These are phyloP conservation scores for Malthinus flaveolus DNA, from an alignment of 2,888 invertebrate genomes.

Conservation along the genomic window DNA sequence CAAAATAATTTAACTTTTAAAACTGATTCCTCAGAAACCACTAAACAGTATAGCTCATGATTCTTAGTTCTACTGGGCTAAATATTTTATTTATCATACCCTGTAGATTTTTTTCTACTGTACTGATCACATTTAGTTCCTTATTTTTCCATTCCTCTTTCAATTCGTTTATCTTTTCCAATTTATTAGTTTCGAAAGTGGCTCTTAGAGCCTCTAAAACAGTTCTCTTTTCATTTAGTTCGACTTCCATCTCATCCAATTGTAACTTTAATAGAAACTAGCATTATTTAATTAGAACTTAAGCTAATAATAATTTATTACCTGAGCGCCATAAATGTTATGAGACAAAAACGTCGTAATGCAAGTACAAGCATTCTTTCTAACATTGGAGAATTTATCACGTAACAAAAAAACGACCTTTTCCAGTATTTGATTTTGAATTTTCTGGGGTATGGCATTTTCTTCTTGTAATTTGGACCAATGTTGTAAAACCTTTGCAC, in stretches of 20 bases:
- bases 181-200: slow-evolving; percentile 65
- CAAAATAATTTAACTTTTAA: too few relatives aligned
- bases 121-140: slow-evolving; percentile 56
- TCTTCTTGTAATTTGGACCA: slow-evolving; percentile 80
- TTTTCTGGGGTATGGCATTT: slow-evolving; percentile 75
- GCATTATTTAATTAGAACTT: slow-evolving; percentile 14
- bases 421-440: slow-evolving; percentile 69
- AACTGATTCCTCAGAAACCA: too few relatives aligned
- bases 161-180: slow-evolving; percentile 51
- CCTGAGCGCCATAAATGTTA: slow-evolving; percentile 84
- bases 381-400: slow-evolving; percentile 82
- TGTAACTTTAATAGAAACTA: slow-evolving; percentile 42
- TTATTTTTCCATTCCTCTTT: slow-evolving; percentile 58
- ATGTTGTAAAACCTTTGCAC: slow-evolving; percentile 82
- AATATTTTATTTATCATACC: not conserved
- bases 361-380: slow-evolving; percentile 82
- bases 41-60: too few relatives aligned
- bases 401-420: slow-evolving; percentile 71
- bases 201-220: slow-evolving; percentile 44
- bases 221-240: slow-evolving; percentile 60
- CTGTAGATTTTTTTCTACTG: slow-evolving; percentile 56
- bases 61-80: too few relatives aligned
- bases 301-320: slow-evolving; percentile 52
- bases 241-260: slow-evolving; percentile 58
- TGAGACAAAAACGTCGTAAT: slow-evolving; percentile 77